A percentile compares a stretch with the other conserved stretches of the same genome.
Evolutionary conservation across 2,113 vertebrate species (phyloP).

Genomic region (Dasyurus viverrinus): DNA sequence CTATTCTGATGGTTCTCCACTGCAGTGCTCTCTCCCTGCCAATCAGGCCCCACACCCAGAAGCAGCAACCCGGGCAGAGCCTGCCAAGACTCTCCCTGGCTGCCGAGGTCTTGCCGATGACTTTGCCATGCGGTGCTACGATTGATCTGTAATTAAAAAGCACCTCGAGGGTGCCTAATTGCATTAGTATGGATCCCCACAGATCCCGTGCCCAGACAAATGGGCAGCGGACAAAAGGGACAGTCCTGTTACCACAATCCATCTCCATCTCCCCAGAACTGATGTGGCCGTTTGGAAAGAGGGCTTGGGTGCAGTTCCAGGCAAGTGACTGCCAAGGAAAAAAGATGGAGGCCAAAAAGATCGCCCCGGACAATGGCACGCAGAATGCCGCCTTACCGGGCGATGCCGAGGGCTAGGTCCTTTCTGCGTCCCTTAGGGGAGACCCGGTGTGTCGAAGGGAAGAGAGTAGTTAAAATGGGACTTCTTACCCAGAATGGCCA

Average conservation of each 20-base stretch:
- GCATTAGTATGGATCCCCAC: background rate
- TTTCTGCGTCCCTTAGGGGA: background rate
- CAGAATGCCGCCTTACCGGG: background rate
- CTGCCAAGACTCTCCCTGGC: constrained; percentile 60
- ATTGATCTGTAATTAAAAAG: constrained; percentile 50
- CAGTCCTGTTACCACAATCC: background rate
- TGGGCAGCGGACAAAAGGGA: background rate
- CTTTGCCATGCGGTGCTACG: constrained; percentile 71
- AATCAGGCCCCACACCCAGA: background rate
- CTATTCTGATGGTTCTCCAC: background rate
- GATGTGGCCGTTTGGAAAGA: background rate
- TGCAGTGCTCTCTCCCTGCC: background rate
- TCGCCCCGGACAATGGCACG: background rate
- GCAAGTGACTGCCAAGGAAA: background rate
- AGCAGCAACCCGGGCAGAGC: constrained; percentile 54
- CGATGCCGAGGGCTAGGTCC: background rate
- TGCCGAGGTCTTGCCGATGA: constrained; percentile 54
- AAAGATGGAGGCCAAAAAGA: background rate
- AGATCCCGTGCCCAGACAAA: background rate
- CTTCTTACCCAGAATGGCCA: background rate
- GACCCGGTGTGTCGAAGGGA: too few relatives aligned
- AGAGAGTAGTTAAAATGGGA: too few relatives aligned
- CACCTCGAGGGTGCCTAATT: background rate
- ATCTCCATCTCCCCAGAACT: background rate
- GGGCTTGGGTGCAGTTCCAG: background rate